Evolutionary conservation across 2,113 vertebrate species (phyloP), one percentile per base, ranked within the genome.

Genomic region (Rhea americana): DNA sequence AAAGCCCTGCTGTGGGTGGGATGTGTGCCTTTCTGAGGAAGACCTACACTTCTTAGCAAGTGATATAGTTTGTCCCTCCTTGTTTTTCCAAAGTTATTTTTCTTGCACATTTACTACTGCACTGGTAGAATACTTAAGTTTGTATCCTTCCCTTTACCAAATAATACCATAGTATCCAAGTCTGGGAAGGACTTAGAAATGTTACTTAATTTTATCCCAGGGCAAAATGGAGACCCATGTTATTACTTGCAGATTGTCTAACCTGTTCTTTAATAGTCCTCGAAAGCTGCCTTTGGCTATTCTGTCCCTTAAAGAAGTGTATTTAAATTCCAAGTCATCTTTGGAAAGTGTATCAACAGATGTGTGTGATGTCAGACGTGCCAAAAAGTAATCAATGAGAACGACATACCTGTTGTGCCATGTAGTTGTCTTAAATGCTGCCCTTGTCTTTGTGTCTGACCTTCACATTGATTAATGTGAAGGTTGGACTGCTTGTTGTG

Each of bases 141-240:
- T 0, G 4, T 37, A 6, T 19, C 7, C 37, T 6, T 5, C 9
- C 21, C 21, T n/a, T 13, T 5, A 8, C 7, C 0, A 30, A 22
- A 25, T 5, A 25, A 9, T 2, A 3, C 37, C 6, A 0, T 3
- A 1, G 17, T 4, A 2, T 15, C 11, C 1, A 4, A 7, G 1
- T 16, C 39, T 22, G 43, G 25, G 28, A 22, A 13, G 58, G 65
- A 22, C 30, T 10, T 15, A 1, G 35, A 26, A 58, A 32, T 3
- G 30, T 20, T 18, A 11, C 30, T 84, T 9, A 4, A 26, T 26
- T 66, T 35, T 9, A 65, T 7, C 11, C 25, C 7, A 1, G 66
- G 30, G 7, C 25, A n/a, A 17, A 61, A 51, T 2, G 5, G 45
- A 12, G 14, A 55, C 26, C 14, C 30, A 16, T 28, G 53, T 47